Base-by-base conservation (phyloP, 2,797 vertebrate species). In the Lithobates sylvaticus region DNA sequence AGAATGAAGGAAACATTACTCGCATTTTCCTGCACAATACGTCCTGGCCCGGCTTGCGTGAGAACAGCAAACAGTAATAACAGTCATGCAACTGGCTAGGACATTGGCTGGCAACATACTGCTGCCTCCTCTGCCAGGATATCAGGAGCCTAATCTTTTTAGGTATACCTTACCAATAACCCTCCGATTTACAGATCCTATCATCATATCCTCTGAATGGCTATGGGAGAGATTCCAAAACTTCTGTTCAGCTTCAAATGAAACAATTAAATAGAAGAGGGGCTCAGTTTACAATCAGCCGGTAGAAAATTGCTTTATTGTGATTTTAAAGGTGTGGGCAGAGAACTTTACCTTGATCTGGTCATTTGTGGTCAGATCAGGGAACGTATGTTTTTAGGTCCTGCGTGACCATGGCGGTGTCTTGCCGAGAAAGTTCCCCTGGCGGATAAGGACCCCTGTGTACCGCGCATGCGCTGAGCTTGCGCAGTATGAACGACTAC, bases 21-120 rank as follows among this genome's bases (percentile, higher is more conserved):
- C 54, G 47, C n/a, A 83, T 47, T 39, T 81, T 78, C 61, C 75
- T 36, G 64, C 73, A 82, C 74, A 87, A 54, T 83, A 72, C 44
- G 29, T 61, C 54, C 36, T 78, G 76, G 80, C 80, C 74, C 54
- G 7, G 64, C 12, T 73, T 83, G 54, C 79, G 80, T 87, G 85
- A 79, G 84, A 86, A 86, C 64, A 76, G 68, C 78, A 86, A 86
- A 86, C 76, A 87, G 50, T 82, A 73, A 79, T 71, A 78, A 85
- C 68, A 74, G 72, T 70, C 72, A 71, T 12, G 42, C 76, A 81
- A 71, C 72, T 47, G 68, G 18, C 29, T 18, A 68, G 70, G 64
- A 36, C 78, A 74, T 76, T 80, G 76, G 50, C 58, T 87, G 64
- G 32, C 81, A 79, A 75, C 36, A 8, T 29, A 4, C 12, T 12